Base-by-base conservation (phyloP, 2,888 invertebrate species). In the Eubasilissa splendida region DNA sequence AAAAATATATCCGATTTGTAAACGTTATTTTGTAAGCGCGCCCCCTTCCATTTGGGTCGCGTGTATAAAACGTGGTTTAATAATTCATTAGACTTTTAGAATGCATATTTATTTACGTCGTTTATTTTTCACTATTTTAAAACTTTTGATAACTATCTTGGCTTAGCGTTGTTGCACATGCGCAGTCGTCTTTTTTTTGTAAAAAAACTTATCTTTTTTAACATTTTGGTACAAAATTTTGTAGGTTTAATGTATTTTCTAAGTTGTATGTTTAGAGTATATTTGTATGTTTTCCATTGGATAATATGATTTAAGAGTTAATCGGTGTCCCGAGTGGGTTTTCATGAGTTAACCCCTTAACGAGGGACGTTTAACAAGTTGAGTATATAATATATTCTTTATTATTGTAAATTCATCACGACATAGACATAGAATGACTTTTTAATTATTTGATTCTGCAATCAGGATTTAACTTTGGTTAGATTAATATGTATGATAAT, bases 211-310 rank as follows among this genome's bases (percentile, higher is more conserved):
- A 58, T 74, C 74, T 63, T 71, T 71, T 33, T 22, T 53, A 76
- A 66, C 76, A 68, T 76, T 76, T 76, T 76, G 76, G 76, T 76
- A 76, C 76, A 76, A 76, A 76, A 76, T 76, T 75, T 76, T 14
- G 54, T 76, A 76, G 66, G 54, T 76, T 75, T 58, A 75, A 74
- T 10, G 11, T 59, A 60, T 75, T 75, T 60, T 75, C 31, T 60
- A 60, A 52, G 60, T 75, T 60, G 42, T 42, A 33, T 33, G 14
- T 63, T 31, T 63, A 63, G 4, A 63, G 5, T 33, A 52, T 75
- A 75, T 50, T 53, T 14, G 11, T 76, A 76, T 53, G 75, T 76
- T 76, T 63, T 76, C 63, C 58, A 63, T 63, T 63, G 31, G 60
- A 76, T 76, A 58, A 73, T 73, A 42, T 73, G 31, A 73, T 73